These are phyloP conservation scores for Cyprinodon brontotheroides DNA, from an alignment of 2,113 vertebrate genomes.

Conservation along the genomic window DNA sequence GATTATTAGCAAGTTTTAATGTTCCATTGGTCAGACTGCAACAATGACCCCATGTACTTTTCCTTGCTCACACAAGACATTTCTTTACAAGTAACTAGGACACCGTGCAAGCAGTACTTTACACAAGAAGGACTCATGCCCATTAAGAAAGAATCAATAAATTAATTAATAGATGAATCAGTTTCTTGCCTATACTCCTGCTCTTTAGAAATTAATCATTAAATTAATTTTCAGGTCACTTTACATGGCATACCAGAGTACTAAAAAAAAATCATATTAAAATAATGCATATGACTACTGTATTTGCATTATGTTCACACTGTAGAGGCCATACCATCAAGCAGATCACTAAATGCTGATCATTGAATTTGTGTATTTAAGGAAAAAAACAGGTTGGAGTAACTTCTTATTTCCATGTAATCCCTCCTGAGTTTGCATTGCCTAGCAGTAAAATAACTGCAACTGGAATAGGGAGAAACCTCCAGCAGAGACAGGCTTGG, in stretches of 20 bases:
- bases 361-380: neutral
- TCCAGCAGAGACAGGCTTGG: too few species aligned
- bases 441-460: too few species aligned
- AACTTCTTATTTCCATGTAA: neutral
- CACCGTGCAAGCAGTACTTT: neutral
- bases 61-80: neutral
- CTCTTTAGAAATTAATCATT: too few species aligned
- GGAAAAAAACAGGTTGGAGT: neutral
- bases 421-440: too few species aligned
- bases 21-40: constrained; percentile 32
- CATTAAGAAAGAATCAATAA: too few species aligned
- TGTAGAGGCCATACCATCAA: neutral
- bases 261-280: too few species aligned
- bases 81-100: neutral
- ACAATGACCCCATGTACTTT: too few species aligned
- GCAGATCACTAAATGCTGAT: neutral
- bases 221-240: too few species aligned
- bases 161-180: too few species aligned
- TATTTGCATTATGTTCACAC: neutral
- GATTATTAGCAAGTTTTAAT: constrained; percentile 27
- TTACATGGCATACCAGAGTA: too few species aligned
- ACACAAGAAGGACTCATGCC: neutral
- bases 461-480: too few species aligned
- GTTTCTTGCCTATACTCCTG: too few species aligned
- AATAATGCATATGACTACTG: neutral